Evolutionary conservation across 1,140 invertebrate genomes (phyloP), one percentile per base, ranked within the genome.

Genomic region (Drosophila ercepeae): DNA sequence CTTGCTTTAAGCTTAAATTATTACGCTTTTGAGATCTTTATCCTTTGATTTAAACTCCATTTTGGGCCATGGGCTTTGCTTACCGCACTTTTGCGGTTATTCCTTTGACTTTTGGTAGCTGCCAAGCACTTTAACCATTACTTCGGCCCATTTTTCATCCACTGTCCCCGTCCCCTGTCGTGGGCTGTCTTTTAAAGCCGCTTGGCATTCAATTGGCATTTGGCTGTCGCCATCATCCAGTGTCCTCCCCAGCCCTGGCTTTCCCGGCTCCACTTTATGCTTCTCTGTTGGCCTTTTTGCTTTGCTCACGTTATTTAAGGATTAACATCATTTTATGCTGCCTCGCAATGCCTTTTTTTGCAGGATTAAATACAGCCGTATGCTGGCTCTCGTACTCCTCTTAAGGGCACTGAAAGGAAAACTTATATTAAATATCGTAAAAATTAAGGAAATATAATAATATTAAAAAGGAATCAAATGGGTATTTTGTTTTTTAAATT

Each of bases 281-380:
- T 7, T 19, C n/a, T n/a, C 21, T 29, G 19, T 11, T 11, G 29
- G 45, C 11, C 49, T 73, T 54, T 59, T 39, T 60, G 46, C 68
- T 16, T 49, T 72, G 71, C 57, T 67, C 81, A 69, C 77, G 82
- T 81, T 84, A 84, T 84, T 84, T 86, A 84, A 84, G 81, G 81
- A 84, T 84, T 84, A 84, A 86, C 81, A 84, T 84, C 81, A 84
- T 79, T 84, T 84, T 81, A 77, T 84, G 72, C 76, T 84, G 81
- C 81, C 72, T 79, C 58, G 79, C 79, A 81, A 79, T 81, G 81
- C 76, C 76, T 86, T 84, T 84, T 84, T 86, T 86, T 86, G 76
- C 81, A 86, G 81, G 81, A 84, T 84, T 84, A 84, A 84, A 86
- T 81, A 82, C 81, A 74, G 82, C 72, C 60, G 69, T 64, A 67